phyloP scores from a whole-genome alignment of 2,113 vertebrate species.

The Ranitomeya variabilis region DNA sequence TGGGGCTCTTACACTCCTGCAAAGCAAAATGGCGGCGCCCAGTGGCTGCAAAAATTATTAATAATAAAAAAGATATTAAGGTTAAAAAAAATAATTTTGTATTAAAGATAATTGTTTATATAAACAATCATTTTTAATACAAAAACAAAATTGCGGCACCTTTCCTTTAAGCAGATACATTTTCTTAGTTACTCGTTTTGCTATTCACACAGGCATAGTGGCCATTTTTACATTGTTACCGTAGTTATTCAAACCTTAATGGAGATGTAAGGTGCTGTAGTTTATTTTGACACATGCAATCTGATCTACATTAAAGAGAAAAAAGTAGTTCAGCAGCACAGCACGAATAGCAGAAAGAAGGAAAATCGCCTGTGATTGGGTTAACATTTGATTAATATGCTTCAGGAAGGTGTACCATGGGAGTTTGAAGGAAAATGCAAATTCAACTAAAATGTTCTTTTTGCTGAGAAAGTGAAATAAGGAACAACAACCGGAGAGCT shows the following conservation, averaged over 20 bases:
- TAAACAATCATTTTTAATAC: too few species aligned
- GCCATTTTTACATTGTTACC: not conserved
- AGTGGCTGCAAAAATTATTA: too few species aligned
- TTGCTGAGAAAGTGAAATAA: slow-evolving; percentile 1
- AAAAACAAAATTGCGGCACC: too few species aligned
- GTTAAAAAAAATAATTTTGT: too few species aligned
- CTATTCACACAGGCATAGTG: slow-evolving; percentile 3
- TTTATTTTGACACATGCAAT: slow-evolving; percentile 57
- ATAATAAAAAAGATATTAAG: too few species aligned
- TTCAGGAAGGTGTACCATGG: slow-evolving; percentile 9
- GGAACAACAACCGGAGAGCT: not conserved
- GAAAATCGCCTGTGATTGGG: slow-evolving; percentile 35
- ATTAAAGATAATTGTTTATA: too few species aligned
- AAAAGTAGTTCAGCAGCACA: slow-evolving; percentile 32
- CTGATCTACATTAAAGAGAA: slow-evolving; percentile 39
- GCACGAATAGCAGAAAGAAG: slow-evolving; percentile 11
- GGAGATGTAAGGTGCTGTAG: slow-evolving; percentile 48
- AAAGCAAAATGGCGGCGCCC: too few species aligned
- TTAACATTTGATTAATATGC: slow-evolving; percentile 51
- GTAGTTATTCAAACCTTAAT: slow-evolving; percentile 44
- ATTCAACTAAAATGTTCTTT: slow-evolving; percentile 22
- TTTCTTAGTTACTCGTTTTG: not conserved
- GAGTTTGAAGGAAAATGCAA: slow-evolving; percentile 29
- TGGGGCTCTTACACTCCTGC: too few species aligned
- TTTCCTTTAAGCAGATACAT: not conserved